A percentile compares a stretch with the other conserved stretches of the same genome.
These are phyloP conservation scores for Panurus biarmicus DNA, from an alignment of 2,113 vertebrate species.

Conservation along the genomic window DNA sequence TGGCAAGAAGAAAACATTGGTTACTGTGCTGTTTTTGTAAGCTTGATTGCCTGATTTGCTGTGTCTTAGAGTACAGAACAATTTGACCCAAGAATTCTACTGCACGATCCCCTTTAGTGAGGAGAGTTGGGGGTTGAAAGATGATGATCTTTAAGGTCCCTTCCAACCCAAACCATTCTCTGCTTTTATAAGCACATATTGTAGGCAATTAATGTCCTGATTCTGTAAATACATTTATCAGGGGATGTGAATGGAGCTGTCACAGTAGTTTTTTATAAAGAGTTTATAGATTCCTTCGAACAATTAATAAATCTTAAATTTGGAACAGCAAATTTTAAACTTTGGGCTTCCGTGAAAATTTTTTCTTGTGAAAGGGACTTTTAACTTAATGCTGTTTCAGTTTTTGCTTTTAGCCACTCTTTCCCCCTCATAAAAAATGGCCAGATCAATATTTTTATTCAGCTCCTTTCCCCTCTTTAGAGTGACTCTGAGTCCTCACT, in stretches of 20 bases:
- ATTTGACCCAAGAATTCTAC: not conserved
- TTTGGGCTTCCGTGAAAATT: not conserved
- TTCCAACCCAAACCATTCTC: not conserved
- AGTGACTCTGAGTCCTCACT: constrained; percentile 77
- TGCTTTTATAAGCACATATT: rapidly evolving
- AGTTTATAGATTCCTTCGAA: not conserved
- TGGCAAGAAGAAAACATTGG: not conserved
- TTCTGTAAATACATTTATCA: not conserved
- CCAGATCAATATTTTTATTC: not conserved
- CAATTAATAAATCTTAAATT: not conserved
- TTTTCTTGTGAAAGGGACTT: not conserved
- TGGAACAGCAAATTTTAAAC: not conserved
- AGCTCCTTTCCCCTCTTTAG: constrained; percentile 16
- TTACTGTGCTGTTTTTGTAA: not conserved
- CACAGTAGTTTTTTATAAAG: not conserved
- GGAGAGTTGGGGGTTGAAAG: not conserved
- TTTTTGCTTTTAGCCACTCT: not conserved
- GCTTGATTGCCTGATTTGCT: not conserved
- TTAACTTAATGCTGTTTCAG: rapidly evolving
- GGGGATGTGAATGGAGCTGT: not conserved
- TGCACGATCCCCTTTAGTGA: not conserved
- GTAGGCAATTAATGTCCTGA: not conserved
- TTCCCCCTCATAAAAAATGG: not conserved
- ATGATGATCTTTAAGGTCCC: not conserved
- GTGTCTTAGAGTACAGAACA: not conserved